Evolutionary conservation across 2,113 vertebrate genomes (phyloP), one percentile per base, ranked within the genome.

Genomic region (Crotalus helleri): DNA sequence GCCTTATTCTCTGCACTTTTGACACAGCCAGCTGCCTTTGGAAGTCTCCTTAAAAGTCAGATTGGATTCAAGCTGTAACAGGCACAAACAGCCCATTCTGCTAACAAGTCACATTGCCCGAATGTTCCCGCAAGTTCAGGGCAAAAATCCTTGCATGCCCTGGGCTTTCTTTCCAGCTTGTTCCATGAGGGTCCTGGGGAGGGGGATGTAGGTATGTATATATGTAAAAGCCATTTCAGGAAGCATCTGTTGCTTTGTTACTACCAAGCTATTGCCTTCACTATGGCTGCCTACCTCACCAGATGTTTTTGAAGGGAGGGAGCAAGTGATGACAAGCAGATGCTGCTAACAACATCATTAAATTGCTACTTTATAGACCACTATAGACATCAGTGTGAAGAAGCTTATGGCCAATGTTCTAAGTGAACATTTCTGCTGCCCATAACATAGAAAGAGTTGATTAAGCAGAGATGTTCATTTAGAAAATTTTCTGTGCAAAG

Each of bases 1-100:
- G 97, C 97, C 97, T 98, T 98, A 98, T 98, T 97, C 98, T 98
- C 97, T 97, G 97, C 96, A 96, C 96, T 98, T 97, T 96, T 97
- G 97, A 98, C 97, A 97, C 88, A 95, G 96, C 96, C 98, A 98
- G 98, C 97, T 98, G 98, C 96, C 97, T 97, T 95, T 96, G 90
- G 26, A 94, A 96, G 95, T 96, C 95, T 97, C 97, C 94, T 94
- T 94, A 96, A 96, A 97, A 95, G 96, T 94, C 96, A 94, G 95
- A 90, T 97, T 95, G 95, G 97, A 97, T 97, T 97, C 97, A 98
- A 89, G 94, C 98, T 95, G 97, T 98, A 97, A 98, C 97, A 98
- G 98, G 98, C 98, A 98, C 97, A 96, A 49, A 93, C 97, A 97
- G 97, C 93, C 95, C 88, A 94, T 94, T 93, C 96, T 97, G 93